Evolutionary conservation across 2,797 vertebrate species (phyloP).

Genomic region (Scyliorhinus canicula): DNA sequence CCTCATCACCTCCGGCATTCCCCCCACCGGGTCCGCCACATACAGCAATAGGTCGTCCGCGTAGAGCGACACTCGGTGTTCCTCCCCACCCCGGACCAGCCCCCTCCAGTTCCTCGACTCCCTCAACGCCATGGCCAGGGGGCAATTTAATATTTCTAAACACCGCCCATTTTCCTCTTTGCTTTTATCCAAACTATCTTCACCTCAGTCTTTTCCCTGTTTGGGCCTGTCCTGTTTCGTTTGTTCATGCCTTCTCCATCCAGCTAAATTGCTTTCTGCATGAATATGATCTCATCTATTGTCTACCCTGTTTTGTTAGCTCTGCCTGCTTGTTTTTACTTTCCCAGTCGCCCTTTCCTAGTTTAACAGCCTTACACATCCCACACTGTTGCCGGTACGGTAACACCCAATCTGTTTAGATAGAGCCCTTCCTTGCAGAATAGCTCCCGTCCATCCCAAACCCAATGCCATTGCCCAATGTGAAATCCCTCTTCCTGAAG

Average conservation of each 20-base stretch:
- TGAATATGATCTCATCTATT: background rate
- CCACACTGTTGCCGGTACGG: background rate
- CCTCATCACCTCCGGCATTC: no score
- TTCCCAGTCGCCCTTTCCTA: background rate
- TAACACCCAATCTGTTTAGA: background rate
- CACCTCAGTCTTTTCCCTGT: background rate
- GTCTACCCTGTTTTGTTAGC: background rate
- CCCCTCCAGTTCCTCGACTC: no score
- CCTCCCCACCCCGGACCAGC: no score
- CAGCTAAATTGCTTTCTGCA: background rate
- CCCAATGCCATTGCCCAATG: background rate
- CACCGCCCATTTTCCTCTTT: background rate
- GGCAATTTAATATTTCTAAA: background rate
- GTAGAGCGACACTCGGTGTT: no score
- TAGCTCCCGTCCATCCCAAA: no score
- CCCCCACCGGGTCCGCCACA: no score
- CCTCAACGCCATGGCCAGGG: no score
- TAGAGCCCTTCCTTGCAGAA: no score
- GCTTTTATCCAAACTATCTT: background rate
- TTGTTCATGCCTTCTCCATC: background rate
- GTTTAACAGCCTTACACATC: background rate
- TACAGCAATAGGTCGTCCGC: no score
- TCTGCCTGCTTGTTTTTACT: background rate
- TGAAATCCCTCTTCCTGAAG: background rate
- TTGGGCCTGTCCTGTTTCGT: background rate